These are phyloP conservation scores for Pyrocoelia pectoralis DNA, from an alignment of 2,888 invertebrate species.

Conservation along the genomic window DNA sequence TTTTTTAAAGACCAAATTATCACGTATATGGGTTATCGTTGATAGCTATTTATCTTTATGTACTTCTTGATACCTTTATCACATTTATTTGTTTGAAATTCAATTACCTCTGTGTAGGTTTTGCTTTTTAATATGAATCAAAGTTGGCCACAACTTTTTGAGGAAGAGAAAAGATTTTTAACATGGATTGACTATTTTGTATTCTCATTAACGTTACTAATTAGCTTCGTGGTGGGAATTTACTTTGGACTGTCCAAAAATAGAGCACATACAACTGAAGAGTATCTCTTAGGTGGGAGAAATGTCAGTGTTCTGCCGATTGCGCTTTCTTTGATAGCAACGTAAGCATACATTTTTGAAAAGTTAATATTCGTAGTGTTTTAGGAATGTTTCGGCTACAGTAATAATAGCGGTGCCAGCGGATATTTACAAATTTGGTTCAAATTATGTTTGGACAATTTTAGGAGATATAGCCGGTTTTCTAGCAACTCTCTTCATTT, in stretches of 20 bases:
- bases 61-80: too few species aligned
- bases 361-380: too few species aligned
- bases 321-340: conserved; percentile 73
- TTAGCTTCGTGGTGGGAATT: conserved; percentile 63
- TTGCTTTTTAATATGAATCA: too few species aligned
- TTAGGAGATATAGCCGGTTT: conserved; percentile 40
- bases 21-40: too few species aligned
- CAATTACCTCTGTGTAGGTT: too few species aligned
- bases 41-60: too few species aligned
- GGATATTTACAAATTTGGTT: conserved; percentile 77
- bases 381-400: conserved; percentile 76
- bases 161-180: not conserved
- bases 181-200: conserved; percentile 17
- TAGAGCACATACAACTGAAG: conserved; percentile 66
- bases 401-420: conserved; percentile 77
- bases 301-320: conserved; percentile 74
- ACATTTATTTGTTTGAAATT: too few species aligned
- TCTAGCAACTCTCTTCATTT: conserved; percentile 40
- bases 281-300: conserved; percentile 73
- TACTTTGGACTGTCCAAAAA: conserved; percentile 62
- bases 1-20: too few species aligned
- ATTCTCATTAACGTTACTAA: conserved; percentile 58
- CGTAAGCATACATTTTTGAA: too few species aligned
- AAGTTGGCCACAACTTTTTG: too few species aligned
- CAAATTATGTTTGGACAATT: conserved; percentile 64